Conservation (phyloP, 2,113 vertebrate species). For the Halichoeres trimaculatus region DNA sequence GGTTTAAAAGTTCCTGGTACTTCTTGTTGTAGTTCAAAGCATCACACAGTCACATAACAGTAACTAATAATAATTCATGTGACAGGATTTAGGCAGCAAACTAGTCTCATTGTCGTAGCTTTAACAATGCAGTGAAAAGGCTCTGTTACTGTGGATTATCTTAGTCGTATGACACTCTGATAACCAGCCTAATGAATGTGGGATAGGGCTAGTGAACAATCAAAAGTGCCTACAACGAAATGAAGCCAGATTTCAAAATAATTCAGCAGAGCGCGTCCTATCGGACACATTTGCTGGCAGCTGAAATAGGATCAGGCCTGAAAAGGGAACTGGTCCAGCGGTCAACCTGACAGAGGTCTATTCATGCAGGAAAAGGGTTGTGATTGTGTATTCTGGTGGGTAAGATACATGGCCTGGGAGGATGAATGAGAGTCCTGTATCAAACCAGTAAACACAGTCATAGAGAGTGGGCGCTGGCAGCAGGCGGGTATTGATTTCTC, state of each 20-base stretch:
- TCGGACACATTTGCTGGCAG: conserved; percentile 7
- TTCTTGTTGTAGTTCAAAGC: too few species aligned
- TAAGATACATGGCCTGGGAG: conserved; percentile 31
- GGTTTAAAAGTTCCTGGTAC: too few species aligned
- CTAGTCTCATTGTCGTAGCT: neutral
- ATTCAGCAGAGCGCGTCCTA: neutral
- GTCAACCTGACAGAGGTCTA: conserved; percentile 62
- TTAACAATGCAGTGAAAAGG: neutral
- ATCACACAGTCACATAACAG: too few species aligned
- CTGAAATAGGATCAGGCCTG: conserved; percentile 23
- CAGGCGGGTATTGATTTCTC: neutral
- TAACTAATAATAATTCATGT: conserved; percentile 12
- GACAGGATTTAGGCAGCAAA: conserved; percentile 10
- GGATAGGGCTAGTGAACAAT: neutral
- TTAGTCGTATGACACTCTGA: neutral
- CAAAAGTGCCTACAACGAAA: neutral
- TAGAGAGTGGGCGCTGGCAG: neutral
- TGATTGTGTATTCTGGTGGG: conserved; percentile 68
- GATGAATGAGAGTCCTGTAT: conserved; percentile 66
- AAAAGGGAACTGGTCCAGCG: conserved; percentile 27
- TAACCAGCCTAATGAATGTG: neutral
- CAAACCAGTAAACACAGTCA: conserved; percentile 19
- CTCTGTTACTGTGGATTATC: neutral
- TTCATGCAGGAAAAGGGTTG: conserved; percentile 65
- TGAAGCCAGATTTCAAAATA: neutral